These are phyloP conservation scores for Xiphias gladius DNA, from an alignment of 2,113 vertebrate genomes.

Conservation along the genomic window DNA sequence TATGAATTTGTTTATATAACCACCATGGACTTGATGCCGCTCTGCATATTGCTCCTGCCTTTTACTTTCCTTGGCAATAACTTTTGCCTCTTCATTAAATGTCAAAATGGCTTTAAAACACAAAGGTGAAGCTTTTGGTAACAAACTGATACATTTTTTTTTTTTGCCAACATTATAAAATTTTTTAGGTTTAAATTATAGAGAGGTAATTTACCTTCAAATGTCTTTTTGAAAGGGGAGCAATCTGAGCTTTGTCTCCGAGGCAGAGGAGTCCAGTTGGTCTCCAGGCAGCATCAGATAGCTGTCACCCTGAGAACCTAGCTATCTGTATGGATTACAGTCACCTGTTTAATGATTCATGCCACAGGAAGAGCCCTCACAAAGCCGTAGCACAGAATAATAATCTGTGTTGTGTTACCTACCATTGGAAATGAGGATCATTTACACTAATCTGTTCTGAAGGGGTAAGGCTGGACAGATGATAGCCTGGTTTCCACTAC, in stretches of 20 bases:
- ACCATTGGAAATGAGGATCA: conserved; percentile 69
- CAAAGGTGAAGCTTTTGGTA: background rate
- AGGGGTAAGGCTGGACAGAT: conserved; percentile 59
- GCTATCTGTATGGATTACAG: conserved; percentile 79
- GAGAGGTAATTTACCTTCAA: background rate
- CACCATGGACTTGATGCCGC: rapidly evolving
- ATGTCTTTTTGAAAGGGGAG: conserved; percentile 1
- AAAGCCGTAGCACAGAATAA: conserved; percentile 78
- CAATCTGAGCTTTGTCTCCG: conserved; percentile 64
- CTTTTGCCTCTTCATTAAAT: background rate
- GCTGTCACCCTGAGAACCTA: conserved; percentile 57
- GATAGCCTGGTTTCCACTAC: conserved; percentile 68
- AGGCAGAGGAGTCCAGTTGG: conserved; percentile 41
- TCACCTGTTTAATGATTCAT: conserved; percentile 82
- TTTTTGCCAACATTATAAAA: background rate
- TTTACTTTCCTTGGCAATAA: background rate
- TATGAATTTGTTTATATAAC: background rate
- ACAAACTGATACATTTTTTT: background rate
- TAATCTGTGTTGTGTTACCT: conserved; percentile 85
- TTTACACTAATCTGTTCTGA: conserved; percentile 76
- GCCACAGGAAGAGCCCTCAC: conserved; percentile 79
- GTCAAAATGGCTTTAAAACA: background rate
- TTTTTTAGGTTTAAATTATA: background rate
- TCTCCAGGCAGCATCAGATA: conserved; percentile 51
- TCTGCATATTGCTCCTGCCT: background rate